Evolutionary conservation across 1,140 invertebrate species (phyloP), one percentile per base, ranked within the genome.

Genomic region (Heliconius hewitsoni): DNA sequence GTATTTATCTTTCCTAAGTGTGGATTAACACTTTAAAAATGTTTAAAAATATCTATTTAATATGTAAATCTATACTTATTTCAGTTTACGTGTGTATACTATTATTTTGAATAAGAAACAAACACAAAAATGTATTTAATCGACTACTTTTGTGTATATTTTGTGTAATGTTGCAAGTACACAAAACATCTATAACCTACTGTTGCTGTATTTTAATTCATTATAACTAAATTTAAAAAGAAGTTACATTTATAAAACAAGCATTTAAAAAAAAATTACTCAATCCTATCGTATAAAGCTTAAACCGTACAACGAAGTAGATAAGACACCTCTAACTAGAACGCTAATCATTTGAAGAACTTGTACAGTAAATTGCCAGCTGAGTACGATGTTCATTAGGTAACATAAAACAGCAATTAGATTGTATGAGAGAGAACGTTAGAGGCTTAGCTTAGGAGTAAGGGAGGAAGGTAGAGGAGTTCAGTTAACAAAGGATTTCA

Each of bases 391-490:
- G 87, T 90, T 91, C 86, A 89, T 90, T 90, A 91, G 84, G 78
- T 85, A 88, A 91, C 90, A 90, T 89, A 91, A 89, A 91, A 91
- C 82, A 84, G 88, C 90, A 90, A 90, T 91, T 91, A 91, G 87
- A 82, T 80, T 73, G 79, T 82, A 78, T 66, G 81, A 77, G 77
- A 73, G 81, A 71, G 80, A 66, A 74, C 78, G 80, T 72, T 70
- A 73, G 66, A 80, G 78, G 80, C 86, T 89, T 85, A 90, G 81
- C 84, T 85, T 81, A 83, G 77, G 78, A 80, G 39, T n/a, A 66
- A 30, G 11, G 60, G 79, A 73, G 55, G 13, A 74, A 71, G 39
- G 11, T 39, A 73, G 86, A 87, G 89, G 85, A 89, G 87, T 89
- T 84, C 83, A 84, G 84, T 82, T 86, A 87, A 86, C 86, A 87